Percentiles rank a stretch among this genome's conserved stretches.
phyloP scores from a whole-genome alignment of 2,888 invertebrate species.

The Watsonalla binaria region DNA sequence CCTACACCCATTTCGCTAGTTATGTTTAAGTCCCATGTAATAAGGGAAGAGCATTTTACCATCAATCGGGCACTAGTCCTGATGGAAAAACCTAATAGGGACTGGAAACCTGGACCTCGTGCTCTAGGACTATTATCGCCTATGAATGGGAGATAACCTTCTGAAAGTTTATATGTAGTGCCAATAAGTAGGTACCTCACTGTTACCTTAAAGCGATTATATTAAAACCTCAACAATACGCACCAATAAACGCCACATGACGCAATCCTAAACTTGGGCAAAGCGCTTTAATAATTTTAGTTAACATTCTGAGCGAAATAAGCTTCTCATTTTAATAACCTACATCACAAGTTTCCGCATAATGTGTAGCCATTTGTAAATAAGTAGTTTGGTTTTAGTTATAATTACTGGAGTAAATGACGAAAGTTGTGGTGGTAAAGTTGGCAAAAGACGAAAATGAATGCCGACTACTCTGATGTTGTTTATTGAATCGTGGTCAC shows the following conservation, averaged over 20 bases:
- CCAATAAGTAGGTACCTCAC: slow-evolving; percentile 1
- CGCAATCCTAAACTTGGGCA: background rate
- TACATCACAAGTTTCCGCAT: background rate
- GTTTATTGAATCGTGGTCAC: slow-evolving; percentile 43
- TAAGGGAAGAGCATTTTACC: too few species aligned
- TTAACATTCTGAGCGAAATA: background rate
- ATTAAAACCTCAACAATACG: background rate
- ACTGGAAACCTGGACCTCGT: too few species aligned
- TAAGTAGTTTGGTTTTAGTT: slow-evolving; percentile 6
- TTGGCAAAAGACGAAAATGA: slow-evolving; percentile 34
- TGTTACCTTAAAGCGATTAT: background rate
- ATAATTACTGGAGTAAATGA: slow-evolving; percentile 60
- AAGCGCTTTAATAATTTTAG: background rate
- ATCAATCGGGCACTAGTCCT: too few species aligned
- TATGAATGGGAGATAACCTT: too few species aligned
- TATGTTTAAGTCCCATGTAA: too few species aligned
- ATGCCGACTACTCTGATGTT: slow-evolving; percentile 44
- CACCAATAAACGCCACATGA: background rate
- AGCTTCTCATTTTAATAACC: slow-evolving; percentile 1
- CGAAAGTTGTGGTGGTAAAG: slow-evolving; percentile 44
- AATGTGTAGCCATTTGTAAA: background rate
- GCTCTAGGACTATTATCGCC: too few species aligned
- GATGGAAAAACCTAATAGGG: too few species aligned
- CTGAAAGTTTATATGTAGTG: too few species aligned
- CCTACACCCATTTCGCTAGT: too few species aligned